A percentile compares a stretch with the other conserved stretches of the same genome.
Conservation (phyloP, 35 echinoderm and acorn worm species). For the Patiria miniata region DNA sequence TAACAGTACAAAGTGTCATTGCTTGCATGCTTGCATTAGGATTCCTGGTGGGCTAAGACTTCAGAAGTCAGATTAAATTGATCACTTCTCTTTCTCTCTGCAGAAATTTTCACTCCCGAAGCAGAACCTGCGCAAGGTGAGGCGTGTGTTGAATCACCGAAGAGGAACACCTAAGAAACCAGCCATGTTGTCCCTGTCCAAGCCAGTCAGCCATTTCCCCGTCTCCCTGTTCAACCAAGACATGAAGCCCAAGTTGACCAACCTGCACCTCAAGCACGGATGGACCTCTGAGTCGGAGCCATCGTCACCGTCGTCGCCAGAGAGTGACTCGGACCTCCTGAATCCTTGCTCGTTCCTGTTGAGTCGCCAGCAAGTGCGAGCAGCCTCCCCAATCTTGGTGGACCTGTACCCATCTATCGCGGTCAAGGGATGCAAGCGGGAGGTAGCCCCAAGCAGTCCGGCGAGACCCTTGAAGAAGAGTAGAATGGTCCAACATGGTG, state of each 20-base stretch:
- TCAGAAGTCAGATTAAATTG: too few species aligned
- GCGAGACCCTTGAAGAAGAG: not conserved
- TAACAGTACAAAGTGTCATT: too few species aligned
- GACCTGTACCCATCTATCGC: not conserved
- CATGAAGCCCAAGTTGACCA: slow-evolving; percentile 4
- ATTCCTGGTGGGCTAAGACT: too few species aligned
- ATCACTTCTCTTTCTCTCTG: not conserved
- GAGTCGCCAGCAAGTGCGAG: not conserved
- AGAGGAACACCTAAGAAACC: not conserved
- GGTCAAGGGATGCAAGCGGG: not conserved
- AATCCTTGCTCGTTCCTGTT: not conserved
- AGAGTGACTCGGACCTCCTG: not conserved
- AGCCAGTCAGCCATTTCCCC: not conserved
- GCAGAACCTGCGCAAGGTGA: not conserved
- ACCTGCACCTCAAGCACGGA: not conserved
- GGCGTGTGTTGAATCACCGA: not conserved
- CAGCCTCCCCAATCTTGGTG: slow-evolving; percentile 7
- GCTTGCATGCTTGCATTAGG: too few species aligned
- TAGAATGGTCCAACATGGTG: not conserved
- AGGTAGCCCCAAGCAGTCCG: not conserved
- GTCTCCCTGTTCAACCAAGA: not conserved
- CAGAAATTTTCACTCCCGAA: not conserved
- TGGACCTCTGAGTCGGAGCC: not conserved
- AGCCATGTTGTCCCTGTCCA: slow-evolving; percentile 12
- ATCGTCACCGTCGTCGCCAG: too few species aligned